Evolutionary conservation across 2,888 invertebrate genomes (phyloP).

Genomic region (Drosophila lutescens): DNA sequence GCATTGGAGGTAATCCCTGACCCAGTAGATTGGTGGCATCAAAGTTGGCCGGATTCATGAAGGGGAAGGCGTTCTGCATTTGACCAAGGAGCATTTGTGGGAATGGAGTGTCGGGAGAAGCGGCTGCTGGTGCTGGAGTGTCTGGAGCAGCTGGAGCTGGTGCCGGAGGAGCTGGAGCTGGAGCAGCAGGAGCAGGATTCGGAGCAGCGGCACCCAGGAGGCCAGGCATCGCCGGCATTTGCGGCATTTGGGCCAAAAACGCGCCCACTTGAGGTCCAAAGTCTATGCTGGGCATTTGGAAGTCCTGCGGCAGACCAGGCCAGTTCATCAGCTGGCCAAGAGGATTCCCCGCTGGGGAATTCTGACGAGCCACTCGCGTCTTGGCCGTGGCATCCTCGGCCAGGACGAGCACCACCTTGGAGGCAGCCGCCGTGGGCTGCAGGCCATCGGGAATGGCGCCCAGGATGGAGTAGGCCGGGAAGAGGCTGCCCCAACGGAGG

Average conservation of each 20-base stretch:
- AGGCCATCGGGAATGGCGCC: conserved; percentile 53
- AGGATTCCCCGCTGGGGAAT: conserved; percentile 4
- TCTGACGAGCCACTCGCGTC: conserved; percentile 58
- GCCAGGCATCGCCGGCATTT: background rate
- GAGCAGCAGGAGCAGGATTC: background rate
- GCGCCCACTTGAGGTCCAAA: background rate
- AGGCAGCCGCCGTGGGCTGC: conserved; percentile 48
- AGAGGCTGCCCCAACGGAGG: conserved; percentile 63
- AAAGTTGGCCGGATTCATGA: background rate
- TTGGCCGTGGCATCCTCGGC: conserved; percentile 72
- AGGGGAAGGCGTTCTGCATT: background rate
- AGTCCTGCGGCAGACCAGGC: background rate
- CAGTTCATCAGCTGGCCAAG: conserved; percentile 42
- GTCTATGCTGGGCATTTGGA: conserved; percentile 4
- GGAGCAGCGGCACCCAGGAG: conserved; percentile 54
- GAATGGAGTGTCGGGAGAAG: background rate
- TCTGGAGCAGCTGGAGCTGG: background rate
- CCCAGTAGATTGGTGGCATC: conserved; percentile 53
- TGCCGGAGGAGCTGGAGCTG: background rate
- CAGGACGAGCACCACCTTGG: conserved; percentile 78
- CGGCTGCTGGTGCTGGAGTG: background rate
- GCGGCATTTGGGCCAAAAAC: background rate
- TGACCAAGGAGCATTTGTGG: background rate
- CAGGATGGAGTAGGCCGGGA: conserved; percentile 57
- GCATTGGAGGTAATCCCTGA: background rate